Percentiles rank a stretch among this genome's conserved stretches.
phyloP scores from a whole-genome alignment of 1,140 invertebrate genomes.

The Ditylenchus dipsaci region DNA sequence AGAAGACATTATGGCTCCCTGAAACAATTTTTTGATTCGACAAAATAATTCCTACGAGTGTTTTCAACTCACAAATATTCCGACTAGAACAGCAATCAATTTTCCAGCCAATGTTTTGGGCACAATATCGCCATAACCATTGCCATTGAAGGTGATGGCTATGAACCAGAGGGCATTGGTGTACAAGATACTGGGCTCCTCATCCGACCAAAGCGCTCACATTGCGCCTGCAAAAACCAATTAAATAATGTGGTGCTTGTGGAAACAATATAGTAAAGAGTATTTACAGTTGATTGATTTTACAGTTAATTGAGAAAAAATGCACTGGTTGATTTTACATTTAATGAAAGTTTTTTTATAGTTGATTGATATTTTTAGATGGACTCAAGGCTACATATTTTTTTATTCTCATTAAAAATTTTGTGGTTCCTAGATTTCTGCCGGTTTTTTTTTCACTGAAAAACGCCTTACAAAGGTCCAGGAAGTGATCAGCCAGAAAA shows the following conservation, averaged over 20 bases:
- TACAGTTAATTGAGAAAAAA: too few relatives aligned
- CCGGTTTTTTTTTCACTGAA: too few relatives aligned
- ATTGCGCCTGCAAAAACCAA: conserved; percentile 14
- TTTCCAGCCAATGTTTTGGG: conserved; percentile 98
- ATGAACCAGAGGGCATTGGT: conserved; percentile 58
- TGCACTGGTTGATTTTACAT: too few relatives aligned
- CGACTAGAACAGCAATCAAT: conserved; percentile 92
- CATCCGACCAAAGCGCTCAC: conserved; percentile 30
- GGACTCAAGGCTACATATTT: too few relatives aligned
- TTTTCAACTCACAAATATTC: conserved; percentile 91
- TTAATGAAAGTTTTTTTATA: too few relatives aligned
- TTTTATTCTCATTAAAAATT: too few relatives aligned
- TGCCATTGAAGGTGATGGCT: conserved; percentile 48
- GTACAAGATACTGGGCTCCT: conserved; percentile 50
- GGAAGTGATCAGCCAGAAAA: conserved; percentile 52
- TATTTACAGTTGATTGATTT: too few relatives aligned
- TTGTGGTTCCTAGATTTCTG: too few relatives aligned
- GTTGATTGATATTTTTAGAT: too few relatives aligned
- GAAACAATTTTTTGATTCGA: conserved; percentile 5
- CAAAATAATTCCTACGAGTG: not conserved
- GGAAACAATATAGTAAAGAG: not conserved
- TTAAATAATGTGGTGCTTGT: too few relatives aligned
- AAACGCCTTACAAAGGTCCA: conserved; percentile 49
- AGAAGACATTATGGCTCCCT: conserved; percentile 56
- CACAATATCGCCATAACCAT: conserved; percentile 82